Evolutionary conservation across 1,140 invertebrate genomes (phyloP), one percentile per base, ranked within the genome.

Genomic region (Palaemon carinicauda): DNA sequence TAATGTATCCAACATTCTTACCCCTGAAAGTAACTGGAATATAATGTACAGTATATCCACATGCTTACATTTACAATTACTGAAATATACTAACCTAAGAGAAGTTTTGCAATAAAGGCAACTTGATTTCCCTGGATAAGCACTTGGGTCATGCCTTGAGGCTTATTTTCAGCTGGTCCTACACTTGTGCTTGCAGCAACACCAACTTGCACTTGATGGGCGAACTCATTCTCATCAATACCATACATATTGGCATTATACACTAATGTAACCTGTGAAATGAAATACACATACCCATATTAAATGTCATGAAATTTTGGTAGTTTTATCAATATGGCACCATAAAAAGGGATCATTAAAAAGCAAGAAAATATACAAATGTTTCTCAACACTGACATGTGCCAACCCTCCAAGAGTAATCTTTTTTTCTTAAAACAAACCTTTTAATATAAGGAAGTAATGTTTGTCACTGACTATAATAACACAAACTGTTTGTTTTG

Each of bases 51-150:
- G 9, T 41, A 4, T 41, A 41, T 41, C 33, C 33, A 41, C 3
- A n/a, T n/a, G n/a, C n/a, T n/a, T n/a, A n/a, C n/a, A n/a, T n/a
- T n/a, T 4, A 41, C 41, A 41, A 12, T 41, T 41, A 12, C 5
- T 41, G 41, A 41, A 41, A 12, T 41, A 21, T 33, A 41, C 83
- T 83, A 88, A 93, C 95, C 95, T 87, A 93, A 93, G 10, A 97
- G 92, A 78, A 96, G 91, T 91, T 95, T 95, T 86, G 93, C 93
- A 3, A 97, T 93, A 90, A 95, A 96, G 80, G 93, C 91, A 84
- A 98, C 94, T 93, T 98, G 97, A 92, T 98, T 97, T 79, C 97
- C 97, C 93, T 98, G 97, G 51, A 98, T 94, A 90, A 97, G 93
- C 21, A 98, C 94, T 91, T 97, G 95, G 75, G 95, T 94, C 24